Evolutionary conservation across 2,797 vertebrate species (phyloP), one percentile per base, ranked within the genome.

Genomic region (Microctenopoma lineatum): DNA sequence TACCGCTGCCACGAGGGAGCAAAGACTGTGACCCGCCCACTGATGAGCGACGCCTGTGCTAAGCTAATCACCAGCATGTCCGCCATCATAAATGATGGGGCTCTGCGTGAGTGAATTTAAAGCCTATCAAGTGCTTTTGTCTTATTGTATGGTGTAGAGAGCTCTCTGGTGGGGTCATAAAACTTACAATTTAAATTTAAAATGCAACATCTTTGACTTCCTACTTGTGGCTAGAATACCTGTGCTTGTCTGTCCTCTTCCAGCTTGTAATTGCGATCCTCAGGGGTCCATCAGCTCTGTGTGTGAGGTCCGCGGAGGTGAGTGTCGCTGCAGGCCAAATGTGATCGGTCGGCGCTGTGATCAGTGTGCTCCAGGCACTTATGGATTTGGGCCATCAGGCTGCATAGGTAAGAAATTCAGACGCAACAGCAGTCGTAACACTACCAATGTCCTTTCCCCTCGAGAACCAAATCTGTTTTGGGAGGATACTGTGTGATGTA

Each of bases 61-160:
- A 93, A 94, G 7, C 93, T 98, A 3, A 91, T 98, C 75, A 92
- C 91, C 90, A 99, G 97, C 91, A 93, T 99, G 91, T 97, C 97
- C 0, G 93, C 96, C 47, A 44, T 97, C 52, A 92, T 99, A 61
- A 95, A 98, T 3, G 86, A 96, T 0, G 96, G 98, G 3, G 96
- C 96, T 0, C 89, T 97, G 68, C 53, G 96, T 97, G 81, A 95
- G 96, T 95, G 1, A 41, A 48, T 11, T 21, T 46, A 45, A 26
- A 10, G 10, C 5, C 15, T 18, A 64, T 6, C 42, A 45, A 34
- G n/a, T 7, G 21, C 13, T 36, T 36, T 16, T 36, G 41, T 47
- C 32, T 16, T 11, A 2, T 56, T 77, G 27, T 60, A 21, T 56
- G 48, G 15, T 32, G 27, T 7, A 14, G 7, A 21, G 44, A 3